Evolutionary conservation across 2,113 vertebrate genomes (phyloP).

Genomic region (Leptobrachium leishanense): DNA sequence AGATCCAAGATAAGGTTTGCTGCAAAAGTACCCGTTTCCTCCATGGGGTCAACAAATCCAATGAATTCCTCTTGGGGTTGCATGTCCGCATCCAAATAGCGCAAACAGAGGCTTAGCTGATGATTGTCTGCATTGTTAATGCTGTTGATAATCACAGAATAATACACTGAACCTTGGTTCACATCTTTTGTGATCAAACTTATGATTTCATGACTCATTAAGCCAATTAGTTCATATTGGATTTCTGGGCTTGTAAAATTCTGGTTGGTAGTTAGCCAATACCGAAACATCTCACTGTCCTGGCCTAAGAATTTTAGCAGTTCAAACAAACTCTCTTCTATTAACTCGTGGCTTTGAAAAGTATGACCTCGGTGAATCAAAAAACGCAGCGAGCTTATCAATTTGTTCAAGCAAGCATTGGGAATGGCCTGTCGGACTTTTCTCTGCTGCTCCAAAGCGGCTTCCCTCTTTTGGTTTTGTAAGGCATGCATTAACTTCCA

Average conservation of each 20-base stretch:
- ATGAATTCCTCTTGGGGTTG: constrained; percentile 40
- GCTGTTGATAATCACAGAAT: constrained; percentile 31
- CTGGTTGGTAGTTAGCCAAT: constrained; percentile 36
- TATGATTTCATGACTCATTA: constrained; percentile 37
- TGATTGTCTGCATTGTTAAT: constrained; percentile 17
- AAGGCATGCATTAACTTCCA: constrained; percentile 42
- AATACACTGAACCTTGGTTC: constrained; percentile 37
- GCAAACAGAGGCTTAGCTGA: constrained; percentile 33
- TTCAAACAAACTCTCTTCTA: constrained; percentile 40
- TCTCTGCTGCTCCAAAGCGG: constrained; percentile 35
- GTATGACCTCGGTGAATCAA: constrained; percentile 40
- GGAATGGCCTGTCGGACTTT: constrained; percentile 41
- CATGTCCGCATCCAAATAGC: constrained; percentile 37
- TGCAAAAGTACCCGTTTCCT: constrained; percentile 32
- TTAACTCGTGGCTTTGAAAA: constrained; percentile 37
- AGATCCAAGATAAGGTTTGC: constrained; percentile 37
- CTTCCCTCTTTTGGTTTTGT: constrained; percentile 39
- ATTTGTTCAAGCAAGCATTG: constrained; percentile 16
- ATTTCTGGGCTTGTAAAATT: constrained; percentile 34
- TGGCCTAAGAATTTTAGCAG: constrained; percentile 35
- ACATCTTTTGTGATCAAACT: constrained; percentile 34
- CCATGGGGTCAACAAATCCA: constrained; percentile 29
- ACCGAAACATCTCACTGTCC: constrained; percentile 25
- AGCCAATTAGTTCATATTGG: constrained; percentile 34
- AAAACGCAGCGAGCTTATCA: constrained; percentile 15